These are phyloP conservation scores for Oxyruncus cristatus DNA, from an alignment of 2,113 vertebrate species.

Conservation along the genomic window DNA sequence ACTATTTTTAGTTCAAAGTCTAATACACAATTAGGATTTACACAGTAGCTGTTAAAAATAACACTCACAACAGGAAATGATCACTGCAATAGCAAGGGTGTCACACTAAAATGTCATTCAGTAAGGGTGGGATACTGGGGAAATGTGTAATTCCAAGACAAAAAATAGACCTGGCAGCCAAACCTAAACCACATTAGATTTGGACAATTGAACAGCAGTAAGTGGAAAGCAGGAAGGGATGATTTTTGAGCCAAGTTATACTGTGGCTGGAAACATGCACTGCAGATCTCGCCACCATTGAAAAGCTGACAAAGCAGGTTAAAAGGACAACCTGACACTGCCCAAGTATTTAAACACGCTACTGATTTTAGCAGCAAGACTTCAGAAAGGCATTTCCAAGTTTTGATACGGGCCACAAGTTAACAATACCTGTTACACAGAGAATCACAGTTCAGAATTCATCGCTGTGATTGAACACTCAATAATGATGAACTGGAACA, in stretches of 20 bases:
- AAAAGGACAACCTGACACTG: background rate
- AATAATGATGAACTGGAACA: background rate
- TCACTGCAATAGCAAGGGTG: background rate
- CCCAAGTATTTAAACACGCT: background rate
- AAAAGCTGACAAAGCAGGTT: conserved; percentile 1
- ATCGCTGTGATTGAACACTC: accelerated
- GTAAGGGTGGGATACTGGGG: background rate
- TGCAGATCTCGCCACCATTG: background rate
- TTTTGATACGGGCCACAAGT: background rate
- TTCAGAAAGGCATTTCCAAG: background rate
- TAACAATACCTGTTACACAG: background rate
- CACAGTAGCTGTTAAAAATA: conserved; percentile 8
- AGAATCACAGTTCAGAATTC: background rate
- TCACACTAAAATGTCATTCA: background rate
- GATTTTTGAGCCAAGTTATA: background rate
- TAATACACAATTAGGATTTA: background rate
- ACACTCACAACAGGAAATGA: background rate
- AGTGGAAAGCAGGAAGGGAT: background rate
- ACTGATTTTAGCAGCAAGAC: background rate
- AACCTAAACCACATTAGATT: background rate
- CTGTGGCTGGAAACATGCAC: background rate
- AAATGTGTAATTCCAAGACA: background rate
- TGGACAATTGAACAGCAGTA: background rate
- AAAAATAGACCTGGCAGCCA: background rate
- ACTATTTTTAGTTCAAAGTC: background rate